These are phyloP conservation scores for Bostrychus sinensis DNA, from an alignment of 2,113 vertebrate genomes.

Conservation along the genomic window DNA sequence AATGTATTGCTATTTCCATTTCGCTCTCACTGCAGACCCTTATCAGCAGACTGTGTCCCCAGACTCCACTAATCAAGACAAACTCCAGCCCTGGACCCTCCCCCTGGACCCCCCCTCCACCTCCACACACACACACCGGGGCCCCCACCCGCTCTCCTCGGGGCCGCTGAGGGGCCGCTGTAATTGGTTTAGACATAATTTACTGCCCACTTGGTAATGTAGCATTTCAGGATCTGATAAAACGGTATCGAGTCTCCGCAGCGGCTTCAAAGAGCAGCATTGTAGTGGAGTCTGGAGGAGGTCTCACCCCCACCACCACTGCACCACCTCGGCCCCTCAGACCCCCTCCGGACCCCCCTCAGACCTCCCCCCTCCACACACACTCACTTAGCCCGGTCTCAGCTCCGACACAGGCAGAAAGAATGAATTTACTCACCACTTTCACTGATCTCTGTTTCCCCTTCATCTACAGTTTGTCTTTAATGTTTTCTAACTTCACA, in stretches of 20 bases:
- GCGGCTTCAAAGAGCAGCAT: no score
- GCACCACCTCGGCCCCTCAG: conserved; percentile 43
- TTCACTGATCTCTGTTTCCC: no score
- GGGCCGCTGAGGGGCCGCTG: conserved; percentile 80
- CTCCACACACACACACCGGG: conserved; percentile 23
- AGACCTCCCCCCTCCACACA: conserved; percentile 3
- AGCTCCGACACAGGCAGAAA: no score
- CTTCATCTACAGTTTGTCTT: no score
- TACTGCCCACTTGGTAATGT: conserved; percentile 90
- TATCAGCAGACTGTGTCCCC: conserved; percentile 76
- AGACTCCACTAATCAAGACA: conserved; percentile 88
- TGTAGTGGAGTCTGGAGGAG: conserved; percentile 82
- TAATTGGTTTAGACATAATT: conserved; percentile 92
- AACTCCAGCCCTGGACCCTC: conserved; percentile 67
- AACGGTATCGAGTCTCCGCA: conserved; percentile 87
- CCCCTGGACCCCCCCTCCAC: background rate
- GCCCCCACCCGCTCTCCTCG: conserved; percentile 55
- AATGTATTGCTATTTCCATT: no score
- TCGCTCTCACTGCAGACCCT: no score
- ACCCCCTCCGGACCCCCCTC: no score
- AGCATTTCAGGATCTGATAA: conserved; percentile 89
- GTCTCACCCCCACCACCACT: no score
- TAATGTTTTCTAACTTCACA: no score
- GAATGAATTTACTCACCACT: no score
- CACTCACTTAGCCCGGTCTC: background rate